These are phyloP conservation scores for Odiellus spinosus DNA, from an alignment of 2,888 invertebrate genomes.

Conservation along the genomic window DNA sequence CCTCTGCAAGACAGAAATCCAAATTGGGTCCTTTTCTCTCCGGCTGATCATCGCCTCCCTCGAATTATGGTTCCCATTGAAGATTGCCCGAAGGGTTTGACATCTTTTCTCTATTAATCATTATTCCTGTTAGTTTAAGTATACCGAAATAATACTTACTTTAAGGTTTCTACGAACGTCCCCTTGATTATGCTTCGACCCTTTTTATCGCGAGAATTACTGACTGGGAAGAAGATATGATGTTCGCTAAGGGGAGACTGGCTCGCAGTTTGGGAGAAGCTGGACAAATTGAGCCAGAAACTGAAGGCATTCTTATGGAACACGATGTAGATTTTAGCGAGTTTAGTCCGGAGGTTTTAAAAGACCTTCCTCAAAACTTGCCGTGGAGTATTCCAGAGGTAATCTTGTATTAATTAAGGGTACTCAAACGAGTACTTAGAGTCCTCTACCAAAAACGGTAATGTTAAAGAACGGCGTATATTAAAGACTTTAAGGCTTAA, in stretches of 20 bases:
- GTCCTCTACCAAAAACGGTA: too few relatives aligned
- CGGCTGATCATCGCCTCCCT: slow-evolving; percentile 63
- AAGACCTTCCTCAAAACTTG: slow-evolving; percentile 35
- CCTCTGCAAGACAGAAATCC: slow-evolving; percentile 41
- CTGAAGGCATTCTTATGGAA: slow-evolving; percentile 59
- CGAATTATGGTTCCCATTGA: slow-evolving; percentile 50
- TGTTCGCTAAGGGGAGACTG: slow-evolving; percentile 48
- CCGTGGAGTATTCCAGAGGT: slow-evolving; percentile 27
- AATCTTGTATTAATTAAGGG: neutral
- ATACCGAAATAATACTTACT: too few relatives aligned
- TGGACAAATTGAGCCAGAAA: slow-evolving; percentile 61
- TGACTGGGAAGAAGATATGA: slow-evolving; percentile 46
- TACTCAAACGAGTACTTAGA: too few relatives aligned
- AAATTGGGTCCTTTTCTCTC: slow-evolving; percentile 51
- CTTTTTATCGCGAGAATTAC: slow-evolving; percentile 54
- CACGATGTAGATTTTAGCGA: slow-evolving; percentile 57
- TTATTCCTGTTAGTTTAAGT: too few relatives aligned
- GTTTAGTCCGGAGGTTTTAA: slow-evolving; percentile 46
- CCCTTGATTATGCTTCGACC: slow-evolving; percentile 34
- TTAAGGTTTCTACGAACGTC: slow-evolving; percentile 38
- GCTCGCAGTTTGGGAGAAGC: slow-evolving; percentile 52
- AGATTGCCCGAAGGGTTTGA: slow-evolving; percentile 38
- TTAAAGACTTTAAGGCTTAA: too few relatives aligned
- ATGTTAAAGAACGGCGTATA: too few relatives aligned
- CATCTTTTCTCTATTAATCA: slow-evolving; percentile 16